phyloP scores from a whole-genome alignment of 2,113 vertebrate genomes.

The Gymnogyps californianus region DNA sequence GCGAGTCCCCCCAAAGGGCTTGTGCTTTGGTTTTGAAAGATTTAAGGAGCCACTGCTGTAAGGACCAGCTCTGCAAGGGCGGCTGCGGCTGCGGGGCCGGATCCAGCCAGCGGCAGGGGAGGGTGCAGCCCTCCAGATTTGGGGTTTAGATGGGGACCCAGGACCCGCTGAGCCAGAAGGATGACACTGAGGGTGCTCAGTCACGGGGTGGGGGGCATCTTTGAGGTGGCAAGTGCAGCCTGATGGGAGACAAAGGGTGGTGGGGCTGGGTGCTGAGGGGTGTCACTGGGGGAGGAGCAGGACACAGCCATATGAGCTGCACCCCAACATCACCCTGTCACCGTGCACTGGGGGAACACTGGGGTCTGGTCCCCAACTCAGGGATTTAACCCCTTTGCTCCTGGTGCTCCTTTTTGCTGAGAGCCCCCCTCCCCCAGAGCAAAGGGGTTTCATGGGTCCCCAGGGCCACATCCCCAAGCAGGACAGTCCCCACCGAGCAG shows the following conservation, averaged over 20 bases:
- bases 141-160: not conserved
- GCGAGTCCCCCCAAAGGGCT: not conserved
- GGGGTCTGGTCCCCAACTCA: fast-evolving
- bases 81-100: not conserved
- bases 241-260: fast-evolving
- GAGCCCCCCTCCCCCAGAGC: not conserved
- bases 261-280: not conserved
- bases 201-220: not conserved
- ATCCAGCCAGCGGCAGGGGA: not conserved
- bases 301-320: not conserved
- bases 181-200: not conserved
- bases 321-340: not conserved
- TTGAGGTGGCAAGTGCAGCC: not conserved
- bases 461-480: fast-evolving
- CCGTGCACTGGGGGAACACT: not conserved
- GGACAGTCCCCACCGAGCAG: fast-evolving
- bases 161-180: fast-evolving
- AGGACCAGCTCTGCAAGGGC: not conserved
- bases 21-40: not conserved
- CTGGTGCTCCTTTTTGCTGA: not conserved
- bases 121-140: not conserved
- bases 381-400: not conserved
- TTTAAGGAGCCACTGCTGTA: not conserved
- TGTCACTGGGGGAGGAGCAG: not conserved
- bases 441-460: fast-evolving